Evolutionary conservation across 2,888 invertebrate species (phyloP).

Genomic region (Phasia obesa): DNA sequence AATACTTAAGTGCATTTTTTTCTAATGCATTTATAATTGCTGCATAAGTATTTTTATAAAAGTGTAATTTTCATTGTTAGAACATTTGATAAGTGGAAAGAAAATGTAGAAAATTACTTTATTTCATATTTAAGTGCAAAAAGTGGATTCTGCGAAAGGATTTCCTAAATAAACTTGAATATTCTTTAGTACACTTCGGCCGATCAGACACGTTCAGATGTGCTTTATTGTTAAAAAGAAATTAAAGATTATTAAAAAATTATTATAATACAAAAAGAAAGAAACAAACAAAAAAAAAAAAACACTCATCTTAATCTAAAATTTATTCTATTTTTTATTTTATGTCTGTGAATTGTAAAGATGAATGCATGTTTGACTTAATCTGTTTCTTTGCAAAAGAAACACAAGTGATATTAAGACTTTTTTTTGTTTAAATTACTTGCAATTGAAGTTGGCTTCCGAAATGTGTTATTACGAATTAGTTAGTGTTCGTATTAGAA

Average conservation of each 20-base stretch:
- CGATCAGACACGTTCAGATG: constrained; percentile 15
- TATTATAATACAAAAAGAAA: constrained; percentile 45
- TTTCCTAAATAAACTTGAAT: constrained; percentile 11
- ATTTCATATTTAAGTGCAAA: constrained; percentile 13
- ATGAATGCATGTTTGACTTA: constrained; percentile 13
- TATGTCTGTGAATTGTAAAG: not conserved
- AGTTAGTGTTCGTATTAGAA: constrained; percentile 33
- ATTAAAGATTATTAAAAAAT: constrained; percentile 67
- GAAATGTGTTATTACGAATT: constrained; percentile 35
- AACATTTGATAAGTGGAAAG: constrained; percentile 45
- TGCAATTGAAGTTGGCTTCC: constrained; percentile 2
- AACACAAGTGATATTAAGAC: constrained; percentile 20
- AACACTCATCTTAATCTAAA: constrained; percentile 54
- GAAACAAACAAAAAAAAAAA: constrained; percentile 31
- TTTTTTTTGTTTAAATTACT: constrained; percentile 19
- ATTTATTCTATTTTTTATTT: constrained; percentile 22
- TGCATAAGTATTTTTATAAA: constrained; percentile 30
- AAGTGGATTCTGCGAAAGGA: constrained; percentile 4
- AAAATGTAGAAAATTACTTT: constrained; percentile 57
- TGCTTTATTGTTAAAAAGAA: constrained; percentile 63
- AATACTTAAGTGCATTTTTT: constrained; percentile 31
- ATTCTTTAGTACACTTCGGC: not conserved
- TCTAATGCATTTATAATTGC: constrained; percentile 69
- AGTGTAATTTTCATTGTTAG: constrained; percentile 50
- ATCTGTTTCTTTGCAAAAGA: constrained; percentile 16